phyloP scores from a whole-genome alignment of 2,797 vertebrate genomes.

The Tamandua tetradactyla region DNA sequence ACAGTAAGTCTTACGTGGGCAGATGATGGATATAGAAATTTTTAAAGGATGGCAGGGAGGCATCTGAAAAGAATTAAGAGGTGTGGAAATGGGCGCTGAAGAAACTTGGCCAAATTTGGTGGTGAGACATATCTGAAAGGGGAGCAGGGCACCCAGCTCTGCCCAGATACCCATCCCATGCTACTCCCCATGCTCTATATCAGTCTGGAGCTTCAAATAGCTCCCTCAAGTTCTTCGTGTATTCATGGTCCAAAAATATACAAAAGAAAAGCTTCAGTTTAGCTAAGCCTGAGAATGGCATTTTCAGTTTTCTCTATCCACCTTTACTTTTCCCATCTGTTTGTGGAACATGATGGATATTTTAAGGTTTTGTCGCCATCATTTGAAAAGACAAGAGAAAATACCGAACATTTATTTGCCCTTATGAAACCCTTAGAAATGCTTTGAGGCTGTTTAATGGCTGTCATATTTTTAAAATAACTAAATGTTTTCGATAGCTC shows the following conservation, averaged over 20 bases:
- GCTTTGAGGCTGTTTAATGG: not conserved
- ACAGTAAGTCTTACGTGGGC: not conserved
- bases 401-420: too few relatives aligned
- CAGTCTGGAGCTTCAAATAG: not conserved
- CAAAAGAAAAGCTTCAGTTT: not conserved
- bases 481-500: not conserved
- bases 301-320: not conserved
- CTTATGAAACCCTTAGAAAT: not conserved
- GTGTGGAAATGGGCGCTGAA: fast-evolving
- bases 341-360: not conserved
- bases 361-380: not conserved
- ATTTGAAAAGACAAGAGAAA: not conserved
- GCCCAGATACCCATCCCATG: not conserved
- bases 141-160: not conserved
- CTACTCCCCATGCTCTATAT: not conserved
- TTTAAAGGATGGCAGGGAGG: not conserved
- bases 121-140: not conserved
- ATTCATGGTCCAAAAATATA: not conserved
- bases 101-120: not conserved
- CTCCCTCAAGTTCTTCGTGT: too few relatives aligned
- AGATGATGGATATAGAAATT: not conserved
- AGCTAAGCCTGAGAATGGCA: not conserved
- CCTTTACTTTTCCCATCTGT: not conserved
- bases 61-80: not conserved
- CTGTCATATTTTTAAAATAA: not conserved